Percentiles rank a stretch among this genome's conserved stretches.
phyloP scores from a whole-genome alignment of 2,797 vertebrate species.

The Dipus sagitta region DNA sequence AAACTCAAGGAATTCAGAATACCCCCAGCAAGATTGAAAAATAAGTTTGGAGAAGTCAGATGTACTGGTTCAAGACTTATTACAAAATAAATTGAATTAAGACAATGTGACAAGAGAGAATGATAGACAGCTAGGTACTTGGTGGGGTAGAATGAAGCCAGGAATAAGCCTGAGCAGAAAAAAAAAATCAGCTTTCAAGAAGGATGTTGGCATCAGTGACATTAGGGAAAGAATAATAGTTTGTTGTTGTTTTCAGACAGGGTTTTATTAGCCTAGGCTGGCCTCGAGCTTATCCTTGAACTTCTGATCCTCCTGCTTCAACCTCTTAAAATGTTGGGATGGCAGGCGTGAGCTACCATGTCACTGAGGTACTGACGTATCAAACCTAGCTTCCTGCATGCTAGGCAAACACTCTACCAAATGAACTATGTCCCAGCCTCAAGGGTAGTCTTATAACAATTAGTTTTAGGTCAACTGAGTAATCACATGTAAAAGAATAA shows the following conservation, averaged over 20 bases:
- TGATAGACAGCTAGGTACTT: neutral
- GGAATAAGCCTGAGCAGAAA: neutral
- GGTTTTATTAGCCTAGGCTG: no score
- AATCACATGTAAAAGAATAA: neutral
- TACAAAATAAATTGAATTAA: neutral
- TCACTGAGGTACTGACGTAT: no score
- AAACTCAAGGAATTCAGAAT: neutral
- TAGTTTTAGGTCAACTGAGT: neutral
- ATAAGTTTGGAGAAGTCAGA: neutral
- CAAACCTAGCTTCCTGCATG: no score
- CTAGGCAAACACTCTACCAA: no score
- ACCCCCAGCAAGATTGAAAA: neutral
- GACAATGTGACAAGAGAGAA: neutral
- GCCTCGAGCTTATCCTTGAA: no score
- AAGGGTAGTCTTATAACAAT: neutral
- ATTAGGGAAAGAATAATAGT: neutral
- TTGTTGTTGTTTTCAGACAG: neutral
- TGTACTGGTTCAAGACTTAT: neutral
- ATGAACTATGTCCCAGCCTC: no score
- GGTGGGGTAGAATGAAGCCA: neutral
- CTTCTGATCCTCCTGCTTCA: no score
- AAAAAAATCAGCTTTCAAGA: neutral
- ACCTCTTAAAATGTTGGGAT: no score
- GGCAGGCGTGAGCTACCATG: no score
- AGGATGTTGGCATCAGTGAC: neutral